Conservation (phyloP, 2,113 vertebrate species). For the Anguilla japonica region DNA sequence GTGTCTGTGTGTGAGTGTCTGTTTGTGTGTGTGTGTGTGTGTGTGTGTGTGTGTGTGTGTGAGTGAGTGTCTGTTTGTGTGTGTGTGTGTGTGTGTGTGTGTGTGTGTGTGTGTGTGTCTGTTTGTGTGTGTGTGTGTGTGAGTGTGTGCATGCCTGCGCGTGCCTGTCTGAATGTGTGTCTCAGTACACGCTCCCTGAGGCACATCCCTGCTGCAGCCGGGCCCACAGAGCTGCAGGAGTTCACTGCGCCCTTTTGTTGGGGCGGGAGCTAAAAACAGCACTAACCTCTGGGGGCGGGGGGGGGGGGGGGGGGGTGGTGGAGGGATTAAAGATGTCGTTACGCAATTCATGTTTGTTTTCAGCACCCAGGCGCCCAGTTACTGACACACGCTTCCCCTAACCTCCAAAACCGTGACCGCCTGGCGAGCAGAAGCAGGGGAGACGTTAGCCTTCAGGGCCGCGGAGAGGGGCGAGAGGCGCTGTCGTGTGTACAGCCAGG, state of each 20-base stretch:
- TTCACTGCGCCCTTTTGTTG: slow-evolving; percentile 33
- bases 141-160: neutral
- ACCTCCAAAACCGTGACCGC: slow-evolving; percentile 32
- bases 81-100: too few relatives aligned
- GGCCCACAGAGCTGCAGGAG: neutral
- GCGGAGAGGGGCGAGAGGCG: neutral
- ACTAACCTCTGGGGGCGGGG: slow-evolving; percentile 31
- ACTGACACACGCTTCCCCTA: slow-evolving; percentile 37
- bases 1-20: too few relatives aligned
- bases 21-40: too few relatives aligned
- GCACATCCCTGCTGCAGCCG: neutral
- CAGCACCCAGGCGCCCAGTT: slow-evolving; percentile 42
- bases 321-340: slow-evolving; percentile 35
- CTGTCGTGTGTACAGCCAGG: neutral
- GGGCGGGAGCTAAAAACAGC: slow-evolving; percentile 54
- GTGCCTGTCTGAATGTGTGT: neutral
- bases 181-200: neutral
- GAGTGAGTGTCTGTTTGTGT: too few relatives aligned
- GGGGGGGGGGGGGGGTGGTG: slow-evolving; percentile 4
- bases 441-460: neutral
- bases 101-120: too few relatives aligned
- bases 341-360: slow-evolving; percentile 57
- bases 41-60: too few relatives aligned
- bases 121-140: neutral
- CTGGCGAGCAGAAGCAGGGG: neutral